Percentiles rank a stretch among this genome's conserved stretches.
These are phyloP conservation scores for Linurgus olivaceus DNA, from an alignment of 2,797 vertebrate species.

Conservation along the genomic window DNA sequence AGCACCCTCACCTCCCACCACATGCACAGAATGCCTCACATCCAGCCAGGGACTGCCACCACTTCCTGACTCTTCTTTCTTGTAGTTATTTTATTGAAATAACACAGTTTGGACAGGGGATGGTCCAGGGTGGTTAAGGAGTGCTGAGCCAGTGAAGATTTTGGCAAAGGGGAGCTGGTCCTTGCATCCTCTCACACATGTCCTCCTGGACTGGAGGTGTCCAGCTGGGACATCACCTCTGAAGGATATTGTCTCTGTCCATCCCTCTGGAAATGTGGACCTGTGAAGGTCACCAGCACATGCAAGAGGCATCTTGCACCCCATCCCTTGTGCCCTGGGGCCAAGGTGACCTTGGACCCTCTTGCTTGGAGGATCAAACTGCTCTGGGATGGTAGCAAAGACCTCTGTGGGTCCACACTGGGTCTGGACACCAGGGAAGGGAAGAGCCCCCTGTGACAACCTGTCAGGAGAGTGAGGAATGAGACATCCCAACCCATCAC, in stretches of 20 bases:
- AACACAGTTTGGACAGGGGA: neutral
- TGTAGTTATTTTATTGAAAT: neutral
- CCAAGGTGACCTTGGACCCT: neutral
- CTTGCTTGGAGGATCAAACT: neutral
- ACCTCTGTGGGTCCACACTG: fast-evolving
- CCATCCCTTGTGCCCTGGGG: neutral
- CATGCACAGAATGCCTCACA: fast-evolving
- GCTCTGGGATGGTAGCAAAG: neutral
- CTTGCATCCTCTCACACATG: neutral
- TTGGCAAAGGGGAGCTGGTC: neutral
- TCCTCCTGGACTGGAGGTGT: neutral
- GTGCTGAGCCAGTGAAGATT: neutral
- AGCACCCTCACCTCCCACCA: neutral
- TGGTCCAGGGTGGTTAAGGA: neutral
- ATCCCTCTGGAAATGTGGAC: neutral
- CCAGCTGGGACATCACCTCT: neutral
- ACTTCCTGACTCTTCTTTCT: neutral
- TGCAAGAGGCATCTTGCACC: neutral
- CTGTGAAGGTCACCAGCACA: fast-evolving
- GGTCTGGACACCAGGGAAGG: neutral
- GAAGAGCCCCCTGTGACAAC: fast-evolving
- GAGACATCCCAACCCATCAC: neutral
- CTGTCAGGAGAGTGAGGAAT: fast-evolving
- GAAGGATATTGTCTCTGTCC: neutral
- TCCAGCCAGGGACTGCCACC: neutral